Conservation (phyloP, 2,888 invertebrate species). For the Thysanoteuthis rhombus region DNA sequence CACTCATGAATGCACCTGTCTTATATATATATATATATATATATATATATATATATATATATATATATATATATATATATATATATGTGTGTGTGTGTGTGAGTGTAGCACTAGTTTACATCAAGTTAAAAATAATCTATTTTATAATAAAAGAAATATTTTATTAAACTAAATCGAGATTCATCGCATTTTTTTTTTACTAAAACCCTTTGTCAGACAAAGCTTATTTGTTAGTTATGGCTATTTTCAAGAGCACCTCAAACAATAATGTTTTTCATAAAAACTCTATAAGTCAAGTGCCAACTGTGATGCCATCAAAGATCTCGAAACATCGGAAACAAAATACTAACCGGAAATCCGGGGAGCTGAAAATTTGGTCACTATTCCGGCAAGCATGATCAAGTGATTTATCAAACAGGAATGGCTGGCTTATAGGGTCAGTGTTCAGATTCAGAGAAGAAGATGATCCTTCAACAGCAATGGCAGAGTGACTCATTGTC, state of each 20-base stretch:
- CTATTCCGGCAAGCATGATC: neutral
- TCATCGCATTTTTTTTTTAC: too few species aligned
- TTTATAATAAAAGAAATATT: neutral
- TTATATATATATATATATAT: neutral
- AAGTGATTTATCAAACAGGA: neutral
- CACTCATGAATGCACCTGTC: too few species aligned
- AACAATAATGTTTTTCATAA: neutral
- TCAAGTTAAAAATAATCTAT: neutral
- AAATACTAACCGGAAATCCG: neutral
- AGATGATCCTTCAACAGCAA: neutral
- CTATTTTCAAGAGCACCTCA: neutral
- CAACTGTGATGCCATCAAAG: neutral
- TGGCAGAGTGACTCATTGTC: neutral
- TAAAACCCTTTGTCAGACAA: neutral
- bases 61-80: conserved; percentile 1
- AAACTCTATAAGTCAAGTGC: neutral
- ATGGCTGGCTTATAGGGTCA: neutral
- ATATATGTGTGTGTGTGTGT: neutral
- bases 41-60: neutral
- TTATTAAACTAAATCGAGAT: neutral
- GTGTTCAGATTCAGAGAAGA: neutral
- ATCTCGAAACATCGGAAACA: neutral
- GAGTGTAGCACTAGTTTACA: neutral
- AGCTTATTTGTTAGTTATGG: neutral
- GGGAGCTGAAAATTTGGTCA: neutral